Base-by-base conservation (phyloP, 2,888 invertebrate genomes). In the Neoascia interrupta region DNA sequence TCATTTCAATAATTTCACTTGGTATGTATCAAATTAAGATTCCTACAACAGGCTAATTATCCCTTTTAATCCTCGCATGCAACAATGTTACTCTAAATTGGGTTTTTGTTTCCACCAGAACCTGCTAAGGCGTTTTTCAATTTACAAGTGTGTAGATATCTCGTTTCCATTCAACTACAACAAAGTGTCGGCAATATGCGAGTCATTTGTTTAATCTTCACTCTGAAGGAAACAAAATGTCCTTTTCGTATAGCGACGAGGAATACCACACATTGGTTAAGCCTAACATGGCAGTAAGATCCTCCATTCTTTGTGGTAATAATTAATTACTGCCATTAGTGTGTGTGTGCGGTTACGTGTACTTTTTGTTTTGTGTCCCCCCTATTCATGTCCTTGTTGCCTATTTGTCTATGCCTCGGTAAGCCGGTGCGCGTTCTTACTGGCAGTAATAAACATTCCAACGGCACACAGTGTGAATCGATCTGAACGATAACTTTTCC, bases 241-340 rank as follows among this genome's bases (percentile, higher is more conserved):
- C 72, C 64, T 76, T 76, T 66, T 76, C 76, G n/a, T 36, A 13
- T 41, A 43, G 13, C 28, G 15, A 49, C 31, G 34, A 31, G 51
- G 43, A 63, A 36, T 70, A 63, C 63, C 47, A 37, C 43, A 64
- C 47, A 75, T 63, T 64, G 49, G 47, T n/a, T n/a, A 63, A 64
- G 53, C 36, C 45, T 51, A 69, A 41, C n/a, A n/a, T 5, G 31
- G n/a, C n/a, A 8, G 8, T 37, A 28, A 49, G 51, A 43, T 72
- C 19, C 11, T 45, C 28, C 41, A 19, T 64, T 64, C 70, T 41
- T 54, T 19, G 51, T 10, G 37, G 53, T 28, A 39, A 26, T 47
- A 64, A 76, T 76, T 76, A 76, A 76, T 76, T 76, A 60, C 60
- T 37, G 18, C 45, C 72, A 72, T 76, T 60, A 72, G 36, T 43